Evolutionary conservation across 2,888 invertebrate species (phyloP).

Genomic region (Zootermopsis nevadensis): DNA sequence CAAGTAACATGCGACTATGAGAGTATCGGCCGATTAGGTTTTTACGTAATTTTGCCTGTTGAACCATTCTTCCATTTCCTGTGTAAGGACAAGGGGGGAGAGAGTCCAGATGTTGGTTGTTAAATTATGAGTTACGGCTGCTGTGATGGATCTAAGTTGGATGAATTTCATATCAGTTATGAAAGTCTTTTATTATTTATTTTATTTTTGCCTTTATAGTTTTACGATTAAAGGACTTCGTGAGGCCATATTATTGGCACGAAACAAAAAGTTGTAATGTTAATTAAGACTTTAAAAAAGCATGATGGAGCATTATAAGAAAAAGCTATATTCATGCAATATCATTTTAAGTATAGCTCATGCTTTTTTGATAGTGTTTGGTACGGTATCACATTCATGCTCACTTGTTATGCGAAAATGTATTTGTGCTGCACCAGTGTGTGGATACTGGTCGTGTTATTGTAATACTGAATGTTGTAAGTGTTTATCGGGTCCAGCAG

Average conservation of each 20-base stretch:
- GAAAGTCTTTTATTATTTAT: background rate
- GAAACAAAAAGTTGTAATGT: too few relatives aligned
- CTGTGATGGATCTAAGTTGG: background rate
- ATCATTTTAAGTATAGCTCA: too few relatives aligned
- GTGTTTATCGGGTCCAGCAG: too few relatives aligned
- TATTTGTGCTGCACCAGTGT: too few relatives aligned
- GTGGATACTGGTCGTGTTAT: too few relatives aligned
- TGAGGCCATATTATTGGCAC: background rate
- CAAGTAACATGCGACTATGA: slow-evolving; percentile 57
- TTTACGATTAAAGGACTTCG: background rate
- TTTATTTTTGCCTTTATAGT: background rate
- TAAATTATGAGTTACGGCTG: background rate
- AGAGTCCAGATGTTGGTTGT: background rate
- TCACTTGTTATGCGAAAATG: too few relatives aligned
- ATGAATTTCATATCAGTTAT: slow-evolving; percentile 18
- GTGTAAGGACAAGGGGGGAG: background rate
- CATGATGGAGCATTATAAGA: background rate
- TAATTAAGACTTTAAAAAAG: background rate
- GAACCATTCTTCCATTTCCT: background rate
- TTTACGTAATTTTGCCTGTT: background rate
- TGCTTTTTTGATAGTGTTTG: too few relatives aligned
- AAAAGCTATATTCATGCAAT: too few relatives aligned
- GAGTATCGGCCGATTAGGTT: background rate
- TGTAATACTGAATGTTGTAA: too few relatives aligned
- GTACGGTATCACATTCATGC: too few relatives aligned